phyloP scores from a whole-genome alignment of 1,140 invertebrate species.

The Drosophila pallidifrons region DNA sequence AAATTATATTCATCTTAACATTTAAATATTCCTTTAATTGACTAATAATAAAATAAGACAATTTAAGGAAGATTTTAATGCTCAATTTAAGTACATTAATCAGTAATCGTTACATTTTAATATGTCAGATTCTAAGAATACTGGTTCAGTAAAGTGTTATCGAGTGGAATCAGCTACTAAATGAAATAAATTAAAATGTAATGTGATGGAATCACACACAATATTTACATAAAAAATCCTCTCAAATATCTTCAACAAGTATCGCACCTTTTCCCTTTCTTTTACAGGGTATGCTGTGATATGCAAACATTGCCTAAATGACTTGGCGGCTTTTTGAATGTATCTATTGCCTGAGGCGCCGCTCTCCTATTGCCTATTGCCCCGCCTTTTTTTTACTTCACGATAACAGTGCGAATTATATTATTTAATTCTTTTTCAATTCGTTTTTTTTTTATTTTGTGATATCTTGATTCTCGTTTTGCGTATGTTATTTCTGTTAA shows the following conservation, averaged over 20 bases:
- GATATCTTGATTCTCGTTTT: conserved; percentile 37
- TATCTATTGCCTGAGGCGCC: conserved; percentile 15
- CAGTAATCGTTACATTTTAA: too few species aligned
- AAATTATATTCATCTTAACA: too few species aligned
- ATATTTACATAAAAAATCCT: too few species aligned
- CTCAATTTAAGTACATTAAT: too few species aligned
- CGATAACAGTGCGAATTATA: conserved; percentile 33
- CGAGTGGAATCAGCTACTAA: too few species aligned
- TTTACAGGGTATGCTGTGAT: conserved; percentile 18
- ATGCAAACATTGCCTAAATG: conserved; percentile 35
- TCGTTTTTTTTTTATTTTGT: conserved; percentile 19
- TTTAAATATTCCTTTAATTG: too few species aligned
- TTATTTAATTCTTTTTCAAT: conserved; percentile 4
- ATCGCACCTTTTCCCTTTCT: background rate
- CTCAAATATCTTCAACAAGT: background rate
- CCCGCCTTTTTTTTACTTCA: conserved; percentile 34
- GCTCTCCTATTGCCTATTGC: conserved; percentile 29
- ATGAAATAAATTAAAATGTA: too few species aligned
- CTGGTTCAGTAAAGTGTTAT: too few species aligned
- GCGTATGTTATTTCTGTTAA: conserved; percentile 34
- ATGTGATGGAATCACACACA: too few species aligned
- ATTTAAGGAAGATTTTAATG: too few species aligned
- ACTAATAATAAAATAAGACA: too few species aligned
- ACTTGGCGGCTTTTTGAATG: conserved; percentile 33
- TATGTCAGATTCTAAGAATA: too few species aligned